These are phyloP conservation scores for Panthera uncia DNA, from an alignment of 2,113 vertebrate genomes.

Conservation along the genomic window DNA sequence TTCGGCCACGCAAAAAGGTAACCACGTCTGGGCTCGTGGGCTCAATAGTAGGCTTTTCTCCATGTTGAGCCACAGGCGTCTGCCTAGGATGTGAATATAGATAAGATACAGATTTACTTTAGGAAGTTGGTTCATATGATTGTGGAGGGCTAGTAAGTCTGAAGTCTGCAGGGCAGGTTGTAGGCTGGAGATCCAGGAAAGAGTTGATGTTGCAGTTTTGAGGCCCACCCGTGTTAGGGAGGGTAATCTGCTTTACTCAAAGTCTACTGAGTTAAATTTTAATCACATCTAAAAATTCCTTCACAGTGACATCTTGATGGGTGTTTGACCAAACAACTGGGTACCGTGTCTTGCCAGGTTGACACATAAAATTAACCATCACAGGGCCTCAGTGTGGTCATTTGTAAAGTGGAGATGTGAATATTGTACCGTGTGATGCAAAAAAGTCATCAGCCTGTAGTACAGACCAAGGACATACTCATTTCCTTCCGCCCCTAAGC, in stretches of 20 bases:
- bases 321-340: not conserved
- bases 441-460: not conserved
- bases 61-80: too few species aligned
- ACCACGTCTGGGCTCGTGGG: fast-evolving
- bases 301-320: not conserved
- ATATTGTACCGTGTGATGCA: not conserved
- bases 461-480: not conserved
- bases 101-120: not conserved
- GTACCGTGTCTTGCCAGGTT: not conserved
- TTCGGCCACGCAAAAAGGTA: constrained; percentile 95
- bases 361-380: not conserved
- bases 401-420: not conserved
- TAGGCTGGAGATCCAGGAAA: not conserved
- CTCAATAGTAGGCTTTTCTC: not conserved
- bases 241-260: not conserved
- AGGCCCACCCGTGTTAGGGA: not conserved
- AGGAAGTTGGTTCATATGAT: not conserved
- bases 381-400: not conserved
- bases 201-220: not conserved
- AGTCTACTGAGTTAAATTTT: not conserved
- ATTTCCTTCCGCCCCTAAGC: not conserved
- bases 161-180: not conserved
- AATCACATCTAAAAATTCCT: not conserved
- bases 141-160: not conserved
- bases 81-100: not conserved